phyloP scores from a whole-genome alignment of 2,888 invertebrate genomes.

The Sympetrum striolatum region DNA sequence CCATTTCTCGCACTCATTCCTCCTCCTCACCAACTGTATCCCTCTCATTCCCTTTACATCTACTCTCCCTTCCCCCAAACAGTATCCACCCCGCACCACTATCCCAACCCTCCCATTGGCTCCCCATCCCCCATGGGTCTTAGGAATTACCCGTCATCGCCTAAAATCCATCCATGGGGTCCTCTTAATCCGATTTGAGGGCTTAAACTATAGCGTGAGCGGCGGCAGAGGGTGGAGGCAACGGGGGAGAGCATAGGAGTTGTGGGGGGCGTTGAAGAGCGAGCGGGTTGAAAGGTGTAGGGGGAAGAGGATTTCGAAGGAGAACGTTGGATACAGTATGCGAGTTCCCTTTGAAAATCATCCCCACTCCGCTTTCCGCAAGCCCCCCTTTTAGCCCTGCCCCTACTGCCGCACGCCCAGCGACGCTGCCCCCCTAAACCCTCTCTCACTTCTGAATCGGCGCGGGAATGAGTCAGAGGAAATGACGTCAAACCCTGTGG shows the following conservation, averaged over 20 bases:
- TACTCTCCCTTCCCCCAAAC: not conserved
- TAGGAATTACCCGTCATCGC: slow-evolving; percentile 47
- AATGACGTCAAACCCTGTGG: not conserved
- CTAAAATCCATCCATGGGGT: slow-evolving; percentile 48
- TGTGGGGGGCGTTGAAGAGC: not conserved
- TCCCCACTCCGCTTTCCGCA: not conserved
- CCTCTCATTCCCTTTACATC: not conserved
- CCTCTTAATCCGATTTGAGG: slow-evolving; percentile 49
- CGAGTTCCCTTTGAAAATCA: not conserved
- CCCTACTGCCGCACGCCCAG: not conserved
- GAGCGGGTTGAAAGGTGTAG: not conserved
- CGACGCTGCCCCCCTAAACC: not conserved
- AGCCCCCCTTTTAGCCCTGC: not conserved
- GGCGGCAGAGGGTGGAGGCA: not conserved
- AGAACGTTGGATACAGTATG: not conserved
- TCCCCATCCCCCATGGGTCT: slow-evolving; percentile 18
- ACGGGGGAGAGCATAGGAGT: not conserved
- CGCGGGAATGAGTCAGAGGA: not conserved
- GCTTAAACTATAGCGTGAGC: slow-evolving; percentile 26
- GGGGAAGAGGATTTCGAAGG: not conserved
- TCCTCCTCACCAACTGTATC: not conserved
- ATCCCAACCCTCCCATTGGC: not conserved
- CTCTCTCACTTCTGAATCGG: not conserved
- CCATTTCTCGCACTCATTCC: not conserved
- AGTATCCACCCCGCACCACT: not conserved